These are phyloP conservation scores for Tetraodon nigroviridis DNA, from an alignment of 2,113 vertebrate genomes.

Conservation along the genomic window DNA sequence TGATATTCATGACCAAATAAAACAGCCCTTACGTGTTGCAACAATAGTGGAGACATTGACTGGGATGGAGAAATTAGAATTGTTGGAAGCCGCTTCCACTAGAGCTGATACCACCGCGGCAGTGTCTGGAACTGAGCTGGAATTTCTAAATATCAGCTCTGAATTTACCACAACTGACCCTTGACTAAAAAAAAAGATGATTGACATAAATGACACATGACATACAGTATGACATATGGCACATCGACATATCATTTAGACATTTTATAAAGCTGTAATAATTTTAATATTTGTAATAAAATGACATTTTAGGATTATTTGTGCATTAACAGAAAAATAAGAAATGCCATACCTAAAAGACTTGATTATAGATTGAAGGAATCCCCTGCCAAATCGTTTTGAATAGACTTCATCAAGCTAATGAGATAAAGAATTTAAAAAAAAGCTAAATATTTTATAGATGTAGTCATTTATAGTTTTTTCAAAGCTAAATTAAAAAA, in stretches of 20 bases:
- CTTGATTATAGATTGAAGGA: background rate
- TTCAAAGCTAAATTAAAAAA: background rate
- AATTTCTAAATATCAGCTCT: constrained; percentile 9
- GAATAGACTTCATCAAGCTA: background rate
- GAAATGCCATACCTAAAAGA: constrained; percentile 4
- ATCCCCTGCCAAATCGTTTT: background rate
- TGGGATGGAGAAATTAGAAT: constrained; percentile 3
- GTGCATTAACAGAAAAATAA: background rate
- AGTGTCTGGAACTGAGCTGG: background rate
- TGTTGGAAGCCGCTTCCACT: background rate
- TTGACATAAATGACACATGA: too few species aligned
- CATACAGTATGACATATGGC: too few species aligned
- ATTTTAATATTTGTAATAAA: too few species aligned
- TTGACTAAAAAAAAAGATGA: constrained; percentile 1
- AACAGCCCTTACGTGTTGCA: constrained; percentile 6
- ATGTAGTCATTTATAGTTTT: background rate
- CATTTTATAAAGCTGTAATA: too few species aligned
- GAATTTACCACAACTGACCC: constrained; percentile 19
- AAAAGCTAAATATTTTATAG: background rate
- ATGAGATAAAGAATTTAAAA: background rate
- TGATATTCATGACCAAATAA: background rate
- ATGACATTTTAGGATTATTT: too few species aligned
- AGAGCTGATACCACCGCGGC: background rate
- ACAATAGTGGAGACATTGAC: background rate
- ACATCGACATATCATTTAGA: too few species aligned